A percentile compares a stretch with the other conserved stretches of the same genome.
Evolutionary conservation across 2,113 vertebrate species (phyloP).

Genomic region (Amblyopsis rosae): DNA sequence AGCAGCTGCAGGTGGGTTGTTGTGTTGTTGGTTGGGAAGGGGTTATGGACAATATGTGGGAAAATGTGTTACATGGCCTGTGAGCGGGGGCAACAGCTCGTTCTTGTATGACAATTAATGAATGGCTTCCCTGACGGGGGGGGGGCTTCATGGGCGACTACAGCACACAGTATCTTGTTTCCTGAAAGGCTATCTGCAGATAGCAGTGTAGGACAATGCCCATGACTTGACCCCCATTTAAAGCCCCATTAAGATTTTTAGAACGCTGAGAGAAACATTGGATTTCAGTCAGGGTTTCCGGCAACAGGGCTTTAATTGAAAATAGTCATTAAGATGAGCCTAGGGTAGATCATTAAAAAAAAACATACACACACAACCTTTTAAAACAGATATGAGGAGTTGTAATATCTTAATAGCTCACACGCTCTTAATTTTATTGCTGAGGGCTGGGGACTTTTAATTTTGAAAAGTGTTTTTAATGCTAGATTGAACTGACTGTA

Average conservation of each 20-base stretch:
- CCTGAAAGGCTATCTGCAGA: slow-evolving; percentile 24
- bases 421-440: not conserved
- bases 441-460: slow-evolving; percentile 5
- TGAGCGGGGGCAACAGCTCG: slow-evolving; percentile 14
- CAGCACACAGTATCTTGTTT: slow-evolving; percentile 39
- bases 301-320: too few species aligned
- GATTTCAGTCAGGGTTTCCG: not conserved
- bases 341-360: not conserved
- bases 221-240: not conserved
- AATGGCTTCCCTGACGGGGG: slow-evolving; percentile 34
- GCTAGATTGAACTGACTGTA: not conserved
- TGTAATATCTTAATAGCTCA: not conserved
- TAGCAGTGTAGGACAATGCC: slow-evolving; percentile 31
- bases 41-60: slow-evolving; percentile 46
- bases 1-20: slow-evolving; percentile 69
- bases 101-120: slow-evolving; percentile 62
- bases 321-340: too few species aligned
- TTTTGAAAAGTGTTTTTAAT: not conserved
- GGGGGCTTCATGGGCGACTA: slow-evolving; percentile 34
- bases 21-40: slow-evolving; percentile 10
- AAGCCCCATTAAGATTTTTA: slow-evolving; percentile 5
- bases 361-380: not conserved
- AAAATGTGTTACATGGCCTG: slow-evolving; percentile 27
- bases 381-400: not conserved
- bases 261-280: not conserved